Evolutionary conservation across 2,888 invertebrate genomes (phyloP), one percentile per base, ranked within the genome.

Genomic region (Coecobrya sp.): DNA sequence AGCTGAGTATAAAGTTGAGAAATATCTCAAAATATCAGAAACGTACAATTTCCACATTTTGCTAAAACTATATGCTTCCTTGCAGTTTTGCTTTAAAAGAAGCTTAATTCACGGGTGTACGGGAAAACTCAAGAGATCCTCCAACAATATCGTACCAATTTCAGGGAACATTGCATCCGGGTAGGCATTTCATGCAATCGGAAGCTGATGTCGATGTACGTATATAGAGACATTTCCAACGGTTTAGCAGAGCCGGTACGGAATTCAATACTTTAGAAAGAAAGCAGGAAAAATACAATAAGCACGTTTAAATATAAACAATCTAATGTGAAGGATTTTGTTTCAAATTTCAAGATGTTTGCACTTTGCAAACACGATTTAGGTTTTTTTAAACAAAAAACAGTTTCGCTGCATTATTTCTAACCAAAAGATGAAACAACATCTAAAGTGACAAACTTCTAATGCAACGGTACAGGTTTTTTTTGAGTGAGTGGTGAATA

Each of bases 111-210:
- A 76, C 25, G 49, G 7, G 11, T n/a, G 70, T 36, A 30, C 36
- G 1, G 42, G 19, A 45, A 73, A 36, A 76, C 76, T 76, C 42
- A 42, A 73, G 52, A 59, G 88, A 59, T 88, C 13, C 79, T 62
- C 49, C 16, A 30, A 16, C 52, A 52, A 11, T 70, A 49, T 45
- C 86, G 0, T 86, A 30, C 36, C 81, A 82, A 82, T 82, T 82
- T 82, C 59, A 59, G 36, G 81, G 59, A 55, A 82, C 81, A 36
- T 82, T 82, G 76, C 76, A 76, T 76, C 76, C 76, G 49, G 13
- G 25, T 25, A 30, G 22, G 13, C 25, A 13, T 49, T 16, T 22
- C 25, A 13, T 25, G 49, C 0, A 49, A 73, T 76, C 49, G 49
- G 76, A 25, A 49, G 22, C 5, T 22, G 49, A 45, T 45, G 45